phyloP scores from a whole-genome alignment of 2,113 vertebrate genomes.

The Cromileptes altivelis region DNA sequence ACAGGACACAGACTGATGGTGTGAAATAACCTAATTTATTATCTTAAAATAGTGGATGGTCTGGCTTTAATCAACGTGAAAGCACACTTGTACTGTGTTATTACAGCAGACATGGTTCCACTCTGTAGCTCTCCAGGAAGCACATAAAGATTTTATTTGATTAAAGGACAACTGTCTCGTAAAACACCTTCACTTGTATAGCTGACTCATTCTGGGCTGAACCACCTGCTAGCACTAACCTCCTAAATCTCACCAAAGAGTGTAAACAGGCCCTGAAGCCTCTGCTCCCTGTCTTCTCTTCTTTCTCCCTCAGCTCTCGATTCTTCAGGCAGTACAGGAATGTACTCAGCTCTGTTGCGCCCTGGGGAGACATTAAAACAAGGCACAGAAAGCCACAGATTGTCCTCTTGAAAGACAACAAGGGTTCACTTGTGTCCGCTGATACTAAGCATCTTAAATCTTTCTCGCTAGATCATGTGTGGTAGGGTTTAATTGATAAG shows the following conservation, averaged over 20 bases:
- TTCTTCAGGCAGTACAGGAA: conserved; percentile 61
- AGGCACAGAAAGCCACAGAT: conserved; percentile 53
- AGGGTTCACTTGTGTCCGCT: conserved; percentile 38
- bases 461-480: conserved; percentile 21
- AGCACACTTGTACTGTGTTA: neutral
- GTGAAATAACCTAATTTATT: neutral
- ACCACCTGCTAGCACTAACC: conserved; percentile 30
- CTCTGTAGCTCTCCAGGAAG: conserved; percentile 12
- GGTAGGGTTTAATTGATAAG: conserved; percentile 34
- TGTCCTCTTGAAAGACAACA: conserved; percentile 35
- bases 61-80: neutral
- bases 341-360: conserved; percentile 54
- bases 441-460: conserved; percentile 27
- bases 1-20: neutral
- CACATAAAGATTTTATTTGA: conserved; percentile 33
- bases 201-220: conserved; percentile 27
- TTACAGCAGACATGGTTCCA: neutral
- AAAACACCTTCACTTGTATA: conserved; percentile 31
- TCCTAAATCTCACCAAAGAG: conserved; percentile 1
- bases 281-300: conserved; percentile 16
- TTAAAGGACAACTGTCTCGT: conserved; percentile 15
- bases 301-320: neutral
- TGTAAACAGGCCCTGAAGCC: neutral
- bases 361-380: conserved; percentile 57
- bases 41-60: too few relatives aligned